Evolutionary conservation across 2,888 invertebrate species (phyloP).

Genomic region (Saturnia japonica): DNA sequence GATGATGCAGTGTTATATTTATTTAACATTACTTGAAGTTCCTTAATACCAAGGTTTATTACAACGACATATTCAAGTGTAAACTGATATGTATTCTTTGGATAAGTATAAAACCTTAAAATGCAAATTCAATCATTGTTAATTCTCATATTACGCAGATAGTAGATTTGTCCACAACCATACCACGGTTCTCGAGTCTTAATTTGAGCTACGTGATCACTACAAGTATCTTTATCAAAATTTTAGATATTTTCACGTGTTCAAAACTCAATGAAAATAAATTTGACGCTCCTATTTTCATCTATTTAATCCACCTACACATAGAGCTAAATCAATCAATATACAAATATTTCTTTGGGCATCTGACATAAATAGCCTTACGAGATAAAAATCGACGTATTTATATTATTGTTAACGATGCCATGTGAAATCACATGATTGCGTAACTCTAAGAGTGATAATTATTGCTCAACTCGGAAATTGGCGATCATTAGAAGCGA

Average conservation of each 20-base stretch:
- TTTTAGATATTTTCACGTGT: neutral
- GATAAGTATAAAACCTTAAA: neutral
- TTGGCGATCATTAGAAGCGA: constrained; percentile 34
- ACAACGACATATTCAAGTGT: neutral
- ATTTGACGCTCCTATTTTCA: neutral
- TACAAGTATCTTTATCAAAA: neutral
- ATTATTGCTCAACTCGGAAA: constrained; percentile 46
- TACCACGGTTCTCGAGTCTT: neutral
- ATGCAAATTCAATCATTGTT: neutral
- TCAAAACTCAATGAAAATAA: neutral
- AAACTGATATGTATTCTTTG: neutral
- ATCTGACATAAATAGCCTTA: neutral
- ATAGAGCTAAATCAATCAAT: neutral
- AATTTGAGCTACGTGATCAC: neutral
- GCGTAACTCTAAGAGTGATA: constrained; percentile 41
- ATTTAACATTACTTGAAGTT: neutral
- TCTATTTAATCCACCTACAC: neutral
- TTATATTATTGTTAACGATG: constrained; percentile 26
- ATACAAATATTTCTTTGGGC: neutral
- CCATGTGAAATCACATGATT: constrained; percentile 32
- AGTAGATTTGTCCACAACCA: neutral
- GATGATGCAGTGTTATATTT: neutral
- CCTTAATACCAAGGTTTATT: neutral
- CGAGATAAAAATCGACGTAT: constrained; percentile 13
- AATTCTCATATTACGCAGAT: neutral